Base-by-base conservation (phyloP, 2,113 vertebrate genomes). In the Taxidea taxus region DNA sequence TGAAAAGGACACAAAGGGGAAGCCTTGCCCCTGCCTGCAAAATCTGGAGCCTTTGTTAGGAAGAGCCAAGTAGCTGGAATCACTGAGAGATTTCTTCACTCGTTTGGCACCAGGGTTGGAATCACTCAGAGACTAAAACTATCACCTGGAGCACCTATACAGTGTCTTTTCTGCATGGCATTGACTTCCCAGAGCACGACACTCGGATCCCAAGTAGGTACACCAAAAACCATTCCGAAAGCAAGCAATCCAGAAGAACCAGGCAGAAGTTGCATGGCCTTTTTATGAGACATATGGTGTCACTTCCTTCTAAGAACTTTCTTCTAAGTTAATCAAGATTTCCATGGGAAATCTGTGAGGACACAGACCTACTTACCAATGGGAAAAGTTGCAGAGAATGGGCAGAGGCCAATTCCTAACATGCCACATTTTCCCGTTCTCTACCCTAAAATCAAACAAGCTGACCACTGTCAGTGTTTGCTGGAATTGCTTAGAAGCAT, bases 91-190 rank as follows among this genome's bases (percentile, higher is more conserved):
- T 18, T 13, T 85, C 44, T 81, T 85, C 18, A 77, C 3, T 90
- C 18, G n/a, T 44, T 29, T 66, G 27, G 18, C 44, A 58, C 16
- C 29, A 42, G 1, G 15, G 8, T 29, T 49, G 12, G 15, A 87
- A 54, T 62, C 23, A n/a, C 9, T 18, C 2, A 54, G 74, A 87
- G 25, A 34, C 11, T 60, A 3, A 2, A 92, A 60, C 21, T 93
- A 16, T 60, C 8, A 66, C 49, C 9, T 44, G 18, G 10, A 75
- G 0, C 42, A 60, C 10, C 2, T 2, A 1, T 0, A 29, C 0
- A 16, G 1, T 85, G 37, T 70, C 31, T 18, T 90, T 0, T 90
- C 5, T 4, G 4, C 16, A 29, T 37, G 20, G 11, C 7, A n/a
- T 18, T n/a, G 62, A 16, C 5, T 87, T 37, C 58, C 34, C 15